A percentile compares a stretch with the other conserved stretches of the same genome.
Conservation (phyloP, 2,113 vertebrate genomes). For the Perognathus longimembris region DNA sequence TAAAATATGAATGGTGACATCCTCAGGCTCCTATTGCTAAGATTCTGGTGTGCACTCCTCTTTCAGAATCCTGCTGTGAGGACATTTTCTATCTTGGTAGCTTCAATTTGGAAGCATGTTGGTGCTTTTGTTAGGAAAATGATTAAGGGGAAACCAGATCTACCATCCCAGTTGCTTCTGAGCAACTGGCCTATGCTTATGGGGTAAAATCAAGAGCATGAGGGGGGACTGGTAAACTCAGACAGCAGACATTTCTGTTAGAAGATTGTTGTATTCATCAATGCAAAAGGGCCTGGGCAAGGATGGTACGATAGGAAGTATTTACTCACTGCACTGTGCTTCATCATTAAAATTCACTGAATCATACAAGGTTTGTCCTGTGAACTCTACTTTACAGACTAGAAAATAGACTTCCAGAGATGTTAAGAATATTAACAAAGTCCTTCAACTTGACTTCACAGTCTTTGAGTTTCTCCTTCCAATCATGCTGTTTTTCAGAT, state of each 20-base stretch:
- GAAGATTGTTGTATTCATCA: not conserved
- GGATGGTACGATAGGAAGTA: not conserved
- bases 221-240: not conserved
- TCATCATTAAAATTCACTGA: not conserved
- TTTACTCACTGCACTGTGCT: not conserved
- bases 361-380: not conserved
- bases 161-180: not conserved
- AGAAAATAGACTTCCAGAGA: conserved; percentile 16
- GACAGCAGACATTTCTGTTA: not conserved
- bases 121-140: conserved; percentile 12
- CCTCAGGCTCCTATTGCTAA: not conserved
- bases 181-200: not conserved
- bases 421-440: conserved; percentile 39
- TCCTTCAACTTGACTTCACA: not conserved
- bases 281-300: not conserved
- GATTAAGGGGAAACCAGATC: not conserved
- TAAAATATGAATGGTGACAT: not conserved
- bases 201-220: not conserved
- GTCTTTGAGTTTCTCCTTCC: not conserved
- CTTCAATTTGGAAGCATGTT: not conserved
- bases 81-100: not conserved
- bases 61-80: conserved; percentile 3
- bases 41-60: not conserved
- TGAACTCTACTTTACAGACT: not conserved
- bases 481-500: conserved; percentile 11